Base-by-base conservation (phyloP, 2,113 vertebrate genomes). In the Sphyrna mokarran region DNA sequence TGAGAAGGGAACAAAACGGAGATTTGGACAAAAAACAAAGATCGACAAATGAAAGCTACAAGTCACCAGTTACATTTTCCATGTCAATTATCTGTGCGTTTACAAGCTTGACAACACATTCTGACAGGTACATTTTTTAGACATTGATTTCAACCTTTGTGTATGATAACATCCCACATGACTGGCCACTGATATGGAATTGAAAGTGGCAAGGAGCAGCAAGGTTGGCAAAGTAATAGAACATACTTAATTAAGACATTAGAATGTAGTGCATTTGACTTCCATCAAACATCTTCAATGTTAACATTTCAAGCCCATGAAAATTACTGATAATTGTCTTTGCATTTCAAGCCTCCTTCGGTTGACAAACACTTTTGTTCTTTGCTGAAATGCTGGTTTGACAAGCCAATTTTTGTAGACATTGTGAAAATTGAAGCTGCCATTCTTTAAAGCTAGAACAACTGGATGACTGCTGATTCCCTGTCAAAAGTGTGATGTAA, bases 371-470 rank as follows among this genome's bases (percentile, higher is more conserved):
- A 72, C 69, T 23, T 76, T 95, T 72, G 40, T 95, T 48, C 94
- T 95, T 95, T 72, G 68, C 43, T 95, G 94, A 76, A 95, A 95
- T 54, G 26, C 10, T 54, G 23, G 94, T 95, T 72, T 95, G 68
- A 76, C 94, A 95, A 54, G 37, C 69, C 43, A 95, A 95, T 95
- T 72, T 95, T 48, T 29, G 94, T 95, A 54, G 94, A 95, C 68
- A 95, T 33, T 72, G 69, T 16, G 68, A 95, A 95, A 54, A 95
- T 95, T 72, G 69, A 95, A 33, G 68, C 94, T 95, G 94, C 43
- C 94, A 95, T 43, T 95, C 69, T 72, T 95, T 29, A 76, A 95
- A 95, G 68, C 69, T 95, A 43, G 94, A 95, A 95, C 68, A 94
- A 95, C 9, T 48, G 26, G 23, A 29, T 95, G 11, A 76, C 40